phyloP scores from a whole-genome alignment of 2,888 invertebrate genomes.

The Dorcus parallelipipedus region DNA sequence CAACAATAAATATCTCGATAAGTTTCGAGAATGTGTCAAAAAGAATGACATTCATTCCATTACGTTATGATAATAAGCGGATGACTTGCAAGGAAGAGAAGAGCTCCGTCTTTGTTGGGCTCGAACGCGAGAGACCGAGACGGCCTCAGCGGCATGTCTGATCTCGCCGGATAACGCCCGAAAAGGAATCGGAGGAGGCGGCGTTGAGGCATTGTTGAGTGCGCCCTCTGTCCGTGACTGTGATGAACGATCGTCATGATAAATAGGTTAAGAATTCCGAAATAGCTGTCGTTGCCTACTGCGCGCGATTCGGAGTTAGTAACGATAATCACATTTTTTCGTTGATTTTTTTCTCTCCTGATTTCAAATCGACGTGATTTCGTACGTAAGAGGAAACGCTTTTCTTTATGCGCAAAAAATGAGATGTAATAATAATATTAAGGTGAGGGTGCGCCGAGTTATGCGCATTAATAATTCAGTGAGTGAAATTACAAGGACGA shows the following conservation, averaged over 20 bases:
- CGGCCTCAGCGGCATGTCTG: not conserved
- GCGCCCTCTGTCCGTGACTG: constrained; percentile 14
- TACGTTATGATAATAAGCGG: constrained; percentile 31
- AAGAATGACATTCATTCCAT: constrained; percentile 32
- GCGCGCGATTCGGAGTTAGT: not conserved
- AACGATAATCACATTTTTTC: no score
- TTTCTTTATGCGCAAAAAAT: no score
- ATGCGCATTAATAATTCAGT: no score
- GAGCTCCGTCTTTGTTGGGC: constrained; percentile 11
- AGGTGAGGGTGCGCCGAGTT: no score
- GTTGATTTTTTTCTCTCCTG: no score
- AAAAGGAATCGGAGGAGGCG: constrained; percentile 19
- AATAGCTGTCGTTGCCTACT: constrained; percentile 19
- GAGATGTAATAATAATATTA: no score
- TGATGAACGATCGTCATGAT: constrained; percentile 13
- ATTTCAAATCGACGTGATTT: no score
- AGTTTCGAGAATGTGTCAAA: constrained; percentile 27
- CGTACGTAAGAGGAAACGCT: no score
- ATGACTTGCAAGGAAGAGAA: constrained; percentile 28
- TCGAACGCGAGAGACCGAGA: not conserved
- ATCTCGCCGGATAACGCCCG: constrained; percentile 15
- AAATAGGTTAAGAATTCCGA: constrained; percentile 15
- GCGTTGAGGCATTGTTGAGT: constrained; percentile 14
- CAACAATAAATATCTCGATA: constrained; percentile 2
- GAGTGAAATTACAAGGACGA: no score